These are phyloP conservation scores for Enteromius treurensis DNA, from an alignment of 2,797 vertebrate genomes.

Conservation along the genomic window DNA sequence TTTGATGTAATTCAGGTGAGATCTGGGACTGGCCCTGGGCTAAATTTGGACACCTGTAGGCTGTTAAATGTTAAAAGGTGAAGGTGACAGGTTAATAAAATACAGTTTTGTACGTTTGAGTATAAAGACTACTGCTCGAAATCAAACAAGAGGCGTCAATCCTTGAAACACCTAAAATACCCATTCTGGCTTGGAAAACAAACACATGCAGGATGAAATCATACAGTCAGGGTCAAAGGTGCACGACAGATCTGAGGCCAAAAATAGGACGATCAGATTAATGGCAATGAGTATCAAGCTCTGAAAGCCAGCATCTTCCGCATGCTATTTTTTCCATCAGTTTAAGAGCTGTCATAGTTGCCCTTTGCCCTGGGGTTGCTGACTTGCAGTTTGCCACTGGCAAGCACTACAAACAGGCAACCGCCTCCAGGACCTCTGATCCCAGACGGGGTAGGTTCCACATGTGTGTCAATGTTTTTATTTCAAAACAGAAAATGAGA, in stretches of 20 bases:
- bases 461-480: constrained; percentile 50
- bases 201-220: background rate
- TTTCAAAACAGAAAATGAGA: constrained; percentile 17
- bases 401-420: constrained; percentile 55
- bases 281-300: background rate
- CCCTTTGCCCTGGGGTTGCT: constrained; percentile 58
- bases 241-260: constrained; percentile 1
- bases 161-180: constrained; percentile 14
- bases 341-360: constrained; percentile 42
- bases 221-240: background rate
- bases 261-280: background rate
- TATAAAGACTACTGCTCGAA: background rate
- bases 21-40: background rate
- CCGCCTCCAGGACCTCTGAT: constrained; percentile 41
- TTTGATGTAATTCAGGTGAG: background rate
- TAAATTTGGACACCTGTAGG: constrained; percentile 6
- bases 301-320: constrained; percentile 34
- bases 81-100: constrained; percentile 19
- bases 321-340: constrained; percentile 31
- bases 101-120: background rate
- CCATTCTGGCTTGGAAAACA: background rate
- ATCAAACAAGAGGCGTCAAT: constrained; percentile 2
- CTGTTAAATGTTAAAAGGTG: background rate
- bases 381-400: constrained; percentile 63
- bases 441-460: constrained; percentile 23